Percentiles rank a stretch among this genome's conserved stretches.
Evolutionary conservation across 2,113 vertebrate species (phyloP).

Genomic region (Cebidichthys violaceus): DNA sequence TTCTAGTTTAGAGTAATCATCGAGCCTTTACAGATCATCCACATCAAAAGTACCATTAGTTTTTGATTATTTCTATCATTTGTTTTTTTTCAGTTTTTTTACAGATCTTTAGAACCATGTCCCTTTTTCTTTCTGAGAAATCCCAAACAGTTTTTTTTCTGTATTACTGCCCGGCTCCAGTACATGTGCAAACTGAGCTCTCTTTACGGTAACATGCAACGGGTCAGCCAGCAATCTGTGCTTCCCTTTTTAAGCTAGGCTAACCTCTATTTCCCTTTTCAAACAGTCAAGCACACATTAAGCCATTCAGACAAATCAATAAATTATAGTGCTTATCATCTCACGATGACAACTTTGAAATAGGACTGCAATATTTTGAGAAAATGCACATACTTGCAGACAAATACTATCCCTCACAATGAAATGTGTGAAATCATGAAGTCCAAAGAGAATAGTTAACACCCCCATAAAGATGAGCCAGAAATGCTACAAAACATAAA

Average conservation of each 20-base stretch:
- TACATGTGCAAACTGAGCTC: constrained; percentile 59
- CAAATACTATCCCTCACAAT: constrained; percentile 42
- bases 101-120: constrained; percentile 14
- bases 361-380: constrained; percentile 45
- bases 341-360: constrained; percentile 45
- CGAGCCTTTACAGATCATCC: constrained; percentile 20
- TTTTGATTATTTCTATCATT: constrained; percentile 19
- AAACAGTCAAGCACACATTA: constrained; percentile 30
- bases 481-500: constrained; percentile 9
- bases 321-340: constrained; percentile 52
- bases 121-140: constrained; percentile 12
- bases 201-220: constrained; percentile 38
- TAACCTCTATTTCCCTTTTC: constrained; percentile 41
- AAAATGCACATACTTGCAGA: constrained; percentile 28
- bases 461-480: constrained; percentile 41
- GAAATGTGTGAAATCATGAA: constrained; percentile 42
- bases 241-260: constrained; percentile 35
- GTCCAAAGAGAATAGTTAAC: constrained; percentile 18
- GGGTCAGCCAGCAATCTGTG: not conserved
- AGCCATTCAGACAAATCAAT: constrained; percentile 56
- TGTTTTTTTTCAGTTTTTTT: constrained; percentile 15
- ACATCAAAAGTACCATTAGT: not conserved
- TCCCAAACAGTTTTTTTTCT: not conserved
- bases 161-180: constrained; percentile 16
- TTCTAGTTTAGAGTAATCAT: constrained; percentile 8